Evolutionary conservation across 2,113 vertebrate species (phyloP).

Genomic region (Echinops telfairi): DNA sequence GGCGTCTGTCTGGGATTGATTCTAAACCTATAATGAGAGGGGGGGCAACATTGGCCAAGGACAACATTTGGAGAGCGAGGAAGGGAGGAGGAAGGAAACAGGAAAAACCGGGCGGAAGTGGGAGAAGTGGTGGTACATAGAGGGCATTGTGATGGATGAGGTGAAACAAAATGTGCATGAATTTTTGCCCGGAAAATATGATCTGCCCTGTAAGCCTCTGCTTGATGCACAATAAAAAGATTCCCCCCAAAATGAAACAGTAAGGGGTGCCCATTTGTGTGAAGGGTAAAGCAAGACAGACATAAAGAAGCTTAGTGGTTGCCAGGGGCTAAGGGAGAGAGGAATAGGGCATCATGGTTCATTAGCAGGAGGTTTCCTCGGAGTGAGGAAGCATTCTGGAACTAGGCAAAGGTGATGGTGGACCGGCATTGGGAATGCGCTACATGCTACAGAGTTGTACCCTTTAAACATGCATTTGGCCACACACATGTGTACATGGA

Average conservation of each 20-base stretch:
- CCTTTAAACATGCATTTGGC: background rate
- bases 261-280: background rate
- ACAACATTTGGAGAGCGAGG: too few relatives aligned
- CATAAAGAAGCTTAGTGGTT: background rate
- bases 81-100: too few relatives aligned
- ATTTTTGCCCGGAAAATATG: too few relatives aligned
- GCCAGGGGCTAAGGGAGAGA: too few relatives aligned
- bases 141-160: too few relatives aligned
- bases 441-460: conserved; percentile 11
- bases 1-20: conserved; percentile 20
- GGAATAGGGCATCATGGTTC: background rate
- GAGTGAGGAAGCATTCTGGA: background rate
- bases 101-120: too few relatives aligned
- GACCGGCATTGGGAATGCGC: conserved; percentile 1
- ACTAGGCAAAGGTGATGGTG: background rate
- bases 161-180: too few relatives aligned
- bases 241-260: too few relatives aligned
- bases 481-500: background rate
- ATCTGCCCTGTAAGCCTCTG: too few relatives aligned
- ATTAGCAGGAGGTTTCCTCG: background rate
- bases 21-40: background rate
- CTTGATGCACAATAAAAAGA: too few relatives aligned
- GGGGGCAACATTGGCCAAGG: too few relatives aligned
- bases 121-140: too few relatives aligned
- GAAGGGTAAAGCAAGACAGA: background rate